phyloP scores from a whole-genome alignment of 2,113 vertebrate genomes.

The Sinocyclocheilus anophthalmus region DNA sequence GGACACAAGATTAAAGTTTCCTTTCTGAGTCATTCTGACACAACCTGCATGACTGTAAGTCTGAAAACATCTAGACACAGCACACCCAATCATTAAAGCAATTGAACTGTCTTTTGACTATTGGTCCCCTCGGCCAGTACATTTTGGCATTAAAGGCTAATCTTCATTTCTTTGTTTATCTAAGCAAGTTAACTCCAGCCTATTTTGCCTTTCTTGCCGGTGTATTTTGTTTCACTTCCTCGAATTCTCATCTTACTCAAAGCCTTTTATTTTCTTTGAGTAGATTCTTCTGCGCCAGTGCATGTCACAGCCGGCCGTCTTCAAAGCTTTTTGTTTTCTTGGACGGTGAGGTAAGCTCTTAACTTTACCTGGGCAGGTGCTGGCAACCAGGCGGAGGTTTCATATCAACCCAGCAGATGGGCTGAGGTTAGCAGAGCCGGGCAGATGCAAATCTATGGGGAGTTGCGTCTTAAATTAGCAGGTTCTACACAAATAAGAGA shows the following conservation, averaged over 20 bases:
- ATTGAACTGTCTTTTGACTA: background rate
- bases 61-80: constrained; percentile 20
- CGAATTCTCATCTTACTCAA: background rate
- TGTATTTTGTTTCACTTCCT: constrained; percentile 46
- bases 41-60: background rate
- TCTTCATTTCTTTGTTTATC: constrained; percentile 23
- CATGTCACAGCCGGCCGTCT: background rate
- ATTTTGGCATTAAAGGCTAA: constrained; percentile 13
- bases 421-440: background rate
- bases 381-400: constrained; percentile 17
- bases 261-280: constrained; percentile 1
- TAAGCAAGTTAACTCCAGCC: constrained; percentile 35
- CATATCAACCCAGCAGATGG: constrained; percentile 36
- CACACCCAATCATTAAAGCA: constrained; percentile 29
- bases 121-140: background rate
- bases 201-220: background rate
- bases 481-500: background rate
- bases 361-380: constrained; percentile 50
- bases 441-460: background rate
- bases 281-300: constrained; percentile 2
- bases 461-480: background rate
- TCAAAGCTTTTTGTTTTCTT: constrained; percentile 33
- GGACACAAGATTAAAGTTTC: constrained; percentile 20
- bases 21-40: constrained; percentile 8
- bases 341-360: constrained; percentile 23